Conservation (phyloP, 2,113 vertebrate genomes). For the Symphodus melops region DNA sequence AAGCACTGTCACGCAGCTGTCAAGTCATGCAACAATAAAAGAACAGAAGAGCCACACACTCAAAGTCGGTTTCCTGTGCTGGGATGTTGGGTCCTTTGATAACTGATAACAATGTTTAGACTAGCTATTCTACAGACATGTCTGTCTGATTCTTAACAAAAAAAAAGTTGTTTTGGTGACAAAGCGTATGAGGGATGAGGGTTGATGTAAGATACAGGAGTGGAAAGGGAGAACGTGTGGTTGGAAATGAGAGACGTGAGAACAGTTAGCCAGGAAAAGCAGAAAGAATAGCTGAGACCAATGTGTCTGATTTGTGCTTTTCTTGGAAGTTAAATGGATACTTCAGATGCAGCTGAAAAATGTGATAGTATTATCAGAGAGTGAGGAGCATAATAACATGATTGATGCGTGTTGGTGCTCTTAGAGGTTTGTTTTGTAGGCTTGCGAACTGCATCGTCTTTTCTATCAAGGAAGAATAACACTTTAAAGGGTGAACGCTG, state of each 20-base stretch:
- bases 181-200: slow-evolving; percentile 36
- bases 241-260: neutral
- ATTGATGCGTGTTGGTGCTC: neutral
- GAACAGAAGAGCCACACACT: slow-evolving; percentile 1
- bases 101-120: slow-evolving; percentile 72
- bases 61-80: slow-evolving; percentile 25
- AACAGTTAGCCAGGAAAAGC: neutral
- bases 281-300: neutral
- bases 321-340: neutral
- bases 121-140: slow-evolving; percentile 45
- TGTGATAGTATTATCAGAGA: slow-evolving; percentile 13
- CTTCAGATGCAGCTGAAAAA: neutral
- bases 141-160: slow-evolving; percentile 22
- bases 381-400: neutral
- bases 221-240: neutral
- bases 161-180: slow-evolving; percentile 29
- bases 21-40: slow-evolving; percentile 27
- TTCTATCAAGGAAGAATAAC: slow-evolving; percentile 4
- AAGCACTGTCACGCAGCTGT: neutral
- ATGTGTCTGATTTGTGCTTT: neutral
- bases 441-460: neutral
- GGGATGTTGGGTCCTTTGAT: slow-evolving; percentile 9
- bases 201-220: slow-evolving; percentile 19
- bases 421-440: neutral
- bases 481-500: neutral